phyloP scores from a whole-genome alignment of 30 jellyfish, hydroid and myxozoan genomes.

The Rhopilema esculentum region DNA sequence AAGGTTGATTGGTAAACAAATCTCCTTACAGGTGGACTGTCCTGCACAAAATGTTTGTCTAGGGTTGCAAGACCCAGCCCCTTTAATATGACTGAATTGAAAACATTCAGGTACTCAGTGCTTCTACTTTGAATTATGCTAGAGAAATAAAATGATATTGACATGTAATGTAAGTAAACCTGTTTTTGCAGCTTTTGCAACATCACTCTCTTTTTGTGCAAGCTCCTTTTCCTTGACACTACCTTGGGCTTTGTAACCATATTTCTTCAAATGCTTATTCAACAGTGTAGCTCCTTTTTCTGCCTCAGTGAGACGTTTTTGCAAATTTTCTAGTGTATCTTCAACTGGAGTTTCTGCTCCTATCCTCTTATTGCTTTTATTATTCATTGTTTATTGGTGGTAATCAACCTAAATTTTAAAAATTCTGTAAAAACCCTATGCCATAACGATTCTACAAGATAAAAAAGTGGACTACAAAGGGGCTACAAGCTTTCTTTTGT shows the following conservation, averaged over 20 bases:
- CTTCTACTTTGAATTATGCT: neutral
- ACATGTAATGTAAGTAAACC: constrained; percentile 6
- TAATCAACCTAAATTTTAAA: neutral
- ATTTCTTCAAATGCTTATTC: constrained; percentile 42
- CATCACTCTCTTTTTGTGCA: neutral
- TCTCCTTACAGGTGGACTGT: no score
- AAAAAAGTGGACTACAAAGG: neutral
- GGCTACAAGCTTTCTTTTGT: neutral
- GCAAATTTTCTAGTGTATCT: constrained; percentile 49
- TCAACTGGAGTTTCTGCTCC: constrained; percentile 72
- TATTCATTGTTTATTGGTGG: neutral
- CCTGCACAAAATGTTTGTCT: no score
- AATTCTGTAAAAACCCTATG: neutral
- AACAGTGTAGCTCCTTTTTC: constrained; percentile 60
- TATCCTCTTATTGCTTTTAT: neutral
- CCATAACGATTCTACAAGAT: neutral
- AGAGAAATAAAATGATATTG: neutral
- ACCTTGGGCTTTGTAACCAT: constrained; percentile 26
- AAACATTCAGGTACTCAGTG: neutral
- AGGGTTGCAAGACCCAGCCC: no score
- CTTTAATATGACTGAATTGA: no score
- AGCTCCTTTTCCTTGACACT: constrained; percentile 21
- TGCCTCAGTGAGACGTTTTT: constrained; percentile 51
- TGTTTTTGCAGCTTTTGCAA: neutral
- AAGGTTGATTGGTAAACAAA: no score